These are phyloP conservation scores for Oeneis ivallda DNA, from an alignment of 2,888 invertebrate species.

Conservation along the genomic window DNA sequence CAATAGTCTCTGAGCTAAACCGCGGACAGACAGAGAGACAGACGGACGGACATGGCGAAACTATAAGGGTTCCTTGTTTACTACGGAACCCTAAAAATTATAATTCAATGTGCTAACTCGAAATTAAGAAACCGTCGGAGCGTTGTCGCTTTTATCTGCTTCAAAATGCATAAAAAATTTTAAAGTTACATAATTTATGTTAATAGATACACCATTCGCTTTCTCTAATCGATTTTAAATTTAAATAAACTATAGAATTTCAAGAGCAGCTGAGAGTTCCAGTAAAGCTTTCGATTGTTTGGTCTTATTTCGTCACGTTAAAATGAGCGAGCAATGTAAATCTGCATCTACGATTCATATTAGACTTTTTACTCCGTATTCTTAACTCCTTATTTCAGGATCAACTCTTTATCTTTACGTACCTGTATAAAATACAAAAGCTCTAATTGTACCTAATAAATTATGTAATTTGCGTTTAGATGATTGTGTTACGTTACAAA, in stretches of 20 bases:
- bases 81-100: too few species aligned
- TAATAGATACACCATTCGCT: slow-evolving; percentile 16
- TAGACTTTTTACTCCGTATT: neutral
- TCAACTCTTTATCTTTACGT: too few species aligned
- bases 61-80: too few species aligned
- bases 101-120: slow-evolving; percentile 8
- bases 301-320: neutral
- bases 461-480: too few species aligned
- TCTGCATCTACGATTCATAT: too few species aligned
- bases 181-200: slow-evolving; percentile 18
- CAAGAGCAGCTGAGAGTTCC: slow-evolving; percentile 7
- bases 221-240: slow-evolving; percentile 18
- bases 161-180: neutral
- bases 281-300: neutral
- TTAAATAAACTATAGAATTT: slow-evolving; percentile 6
- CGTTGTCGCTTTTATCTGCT: slow-evolving; percentile 6
- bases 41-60: too few species aligned
- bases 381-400: too few species aligned
- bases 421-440: too few species aligned
- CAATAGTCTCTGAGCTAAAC: too few species aligned
- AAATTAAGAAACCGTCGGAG: slow-evolving; percentile 4
- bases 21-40: too few species aligned
- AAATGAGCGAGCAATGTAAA: neutral
- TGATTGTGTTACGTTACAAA: too few species aligned
- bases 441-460: too few species aligned